phyloP scores from a whole-genome alignment of 2,797 vertebrate genomes.

The Emys orbicularis region DNA sequence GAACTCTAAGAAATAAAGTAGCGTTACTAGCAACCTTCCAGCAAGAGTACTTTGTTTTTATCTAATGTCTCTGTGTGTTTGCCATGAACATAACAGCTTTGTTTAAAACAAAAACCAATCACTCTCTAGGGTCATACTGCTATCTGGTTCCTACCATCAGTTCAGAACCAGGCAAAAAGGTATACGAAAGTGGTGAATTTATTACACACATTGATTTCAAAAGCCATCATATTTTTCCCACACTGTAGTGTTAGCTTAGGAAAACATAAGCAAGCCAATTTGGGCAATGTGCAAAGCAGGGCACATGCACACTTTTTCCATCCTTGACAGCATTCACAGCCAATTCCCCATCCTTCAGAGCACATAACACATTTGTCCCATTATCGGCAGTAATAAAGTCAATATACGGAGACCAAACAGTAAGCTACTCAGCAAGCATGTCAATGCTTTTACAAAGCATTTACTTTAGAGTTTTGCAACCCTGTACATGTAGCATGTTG shows the following conservation, averaged over 20 bases:
- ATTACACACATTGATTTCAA: not conserved
- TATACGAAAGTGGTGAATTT: not conserved
- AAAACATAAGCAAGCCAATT: not conserved
- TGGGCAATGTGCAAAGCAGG: not conserved
- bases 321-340: not conserved
- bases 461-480: not conserved
- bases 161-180: not conserved
- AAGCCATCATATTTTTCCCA: not conserved
- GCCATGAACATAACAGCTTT: not conserved
- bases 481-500: not conserved
- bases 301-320: not conserved
- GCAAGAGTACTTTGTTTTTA: not conserved
- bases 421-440: slow-evolving; percentile 10
- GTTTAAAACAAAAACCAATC: not conserved
- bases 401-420: not conserved
- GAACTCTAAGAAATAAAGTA: not conserved
- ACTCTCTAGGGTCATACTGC: not conserved
- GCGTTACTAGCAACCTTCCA: not conserved
- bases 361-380: not conserved
- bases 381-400: not conserved
- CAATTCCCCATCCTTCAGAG: slow-evolving; percentile 10
- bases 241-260: not conserved
- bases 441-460: not conserved
- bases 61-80: not conserved
- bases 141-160: not conserved